Evolutionary conservation across 2,113 vertebrate species (phyloP).

Genomic region (Mastomys natalensis): DNA sequence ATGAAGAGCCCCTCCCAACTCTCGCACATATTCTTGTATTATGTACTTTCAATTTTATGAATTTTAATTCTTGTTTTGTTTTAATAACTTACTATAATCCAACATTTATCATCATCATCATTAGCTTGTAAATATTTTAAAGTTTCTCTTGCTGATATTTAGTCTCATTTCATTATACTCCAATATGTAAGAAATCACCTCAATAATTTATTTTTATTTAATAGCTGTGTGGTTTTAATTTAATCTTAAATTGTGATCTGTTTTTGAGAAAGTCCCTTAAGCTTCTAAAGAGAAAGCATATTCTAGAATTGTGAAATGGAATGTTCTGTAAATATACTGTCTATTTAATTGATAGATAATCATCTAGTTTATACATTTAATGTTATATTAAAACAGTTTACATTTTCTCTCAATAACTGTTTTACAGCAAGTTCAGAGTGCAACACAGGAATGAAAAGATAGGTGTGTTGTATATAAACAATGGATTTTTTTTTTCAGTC

Average conservation of each 20-base stretch:
- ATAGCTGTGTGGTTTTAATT: not conserved
- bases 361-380: not conserved
- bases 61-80: not conserved
- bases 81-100: not conserved
- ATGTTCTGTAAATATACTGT: not conserved
- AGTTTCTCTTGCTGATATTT: not conserved
- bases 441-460: too few relatives aligned
- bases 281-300: not conserved
- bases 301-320: not conserved
- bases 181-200: not conserved
- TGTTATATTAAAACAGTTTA: not conserved
- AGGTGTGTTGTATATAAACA: too few relatives aligned
- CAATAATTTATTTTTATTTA: not conserved
- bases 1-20: not conserved
- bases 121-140: not conserved
- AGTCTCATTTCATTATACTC: not conserved
- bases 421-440: not conserved
- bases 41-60: not conserved
- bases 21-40: not conserved
- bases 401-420: not conserved
- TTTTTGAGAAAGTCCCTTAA: not conserved
- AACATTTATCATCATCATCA: not conserved
- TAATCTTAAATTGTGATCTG: not conserved
- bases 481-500: too few relatives aligned
- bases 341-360: not conserved